These are phyloP conservation scores for Eupithecia pulchellata DNA, from an alignment of 2,888 invertebrate species.

Conservation along the genomic window DNA sequence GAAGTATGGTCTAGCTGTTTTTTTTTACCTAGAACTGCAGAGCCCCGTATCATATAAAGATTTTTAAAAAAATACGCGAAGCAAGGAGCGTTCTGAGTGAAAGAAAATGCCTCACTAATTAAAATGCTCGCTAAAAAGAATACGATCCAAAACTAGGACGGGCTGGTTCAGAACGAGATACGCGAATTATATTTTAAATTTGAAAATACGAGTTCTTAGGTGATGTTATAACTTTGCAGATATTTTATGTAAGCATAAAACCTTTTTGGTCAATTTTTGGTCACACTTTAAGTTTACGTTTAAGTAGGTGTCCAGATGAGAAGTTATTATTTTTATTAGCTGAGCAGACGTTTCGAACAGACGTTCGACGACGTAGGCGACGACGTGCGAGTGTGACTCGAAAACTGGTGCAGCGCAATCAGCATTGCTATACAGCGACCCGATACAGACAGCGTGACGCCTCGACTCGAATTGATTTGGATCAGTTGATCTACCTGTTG, in stretches of 20 bases:
- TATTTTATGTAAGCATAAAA: background rate
- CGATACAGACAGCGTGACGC: too few relatives aligned
- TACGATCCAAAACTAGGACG: constrained; percentile 44
- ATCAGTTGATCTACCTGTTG: too few relatives aligned
- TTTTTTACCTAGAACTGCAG: background rate
- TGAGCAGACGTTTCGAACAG: too few relatives aligned
- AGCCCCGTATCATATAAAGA: constrained; percentile 29
- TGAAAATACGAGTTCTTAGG: constrained; percentile 31
- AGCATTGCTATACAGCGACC: too few relatives aligned
- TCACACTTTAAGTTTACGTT: too few relatives aligned
- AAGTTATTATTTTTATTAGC: too few relatives aligned
- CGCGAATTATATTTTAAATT: constrained; percentile 44
- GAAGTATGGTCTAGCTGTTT: constrained; percentile 12
- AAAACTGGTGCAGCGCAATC: too few relatives aligned
- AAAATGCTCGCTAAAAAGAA: constrained; percentile 55
- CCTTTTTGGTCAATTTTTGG: background rate
- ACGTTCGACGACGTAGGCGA: too few relatives aligned
- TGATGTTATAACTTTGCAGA: constrained; percentile 13
- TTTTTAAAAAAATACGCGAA: constrained; percentile 48
- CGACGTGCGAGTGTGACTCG: too few relatives aligned
- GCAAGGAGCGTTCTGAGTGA: constrained; percentile 45
- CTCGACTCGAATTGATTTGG: too few relatives aligned
- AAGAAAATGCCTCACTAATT: constrained; percentile 55
- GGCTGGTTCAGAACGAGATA: constrained; percentile 46
- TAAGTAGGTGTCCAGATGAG: too few relatives aligned